These are phyloP conservation scores for Apaloderma vittatum DNA, from an alignment of 2,113 vertebrate genomes.

Conservation along the genomic window DNA sequence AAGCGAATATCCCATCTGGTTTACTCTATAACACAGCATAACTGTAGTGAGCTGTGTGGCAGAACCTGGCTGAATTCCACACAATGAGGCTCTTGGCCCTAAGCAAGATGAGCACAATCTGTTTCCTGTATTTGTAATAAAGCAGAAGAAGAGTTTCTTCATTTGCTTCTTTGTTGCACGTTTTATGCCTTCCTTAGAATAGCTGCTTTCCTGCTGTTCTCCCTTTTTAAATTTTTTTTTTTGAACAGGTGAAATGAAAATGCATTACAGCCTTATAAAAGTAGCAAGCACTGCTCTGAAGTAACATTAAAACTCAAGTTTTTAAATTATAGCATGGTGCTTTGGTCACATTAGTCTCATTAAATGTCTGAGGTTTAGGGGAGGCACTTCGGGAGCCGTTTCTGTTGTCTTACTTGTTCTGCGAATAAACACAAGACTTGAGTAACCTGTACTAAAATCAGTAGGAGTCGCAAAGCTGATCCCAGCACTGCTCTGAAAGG, in stretches of 20 bases:
- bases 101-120: slow-evolving; percentile 78
- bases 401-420: background rate
- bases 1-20: slow-evolving; percentile 82
- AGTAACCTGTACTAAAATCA: background rate
- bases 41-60: slow-evolving; percentile 67
- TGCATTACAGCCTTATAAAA: background rate
- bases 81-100: slow-evolving; percentile 61
- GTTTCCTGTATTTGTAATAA: slow-evolving; percentile 77
- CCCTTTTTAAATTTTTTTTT: background rate
- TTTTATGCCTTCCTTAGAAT: slow-evolving; percentile 64
- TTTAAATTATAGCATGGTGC: background rate
- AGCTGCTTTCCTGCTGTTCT: slow-evolving; percentile 65
- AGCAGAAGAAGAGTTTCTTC: slow-evolving; percentile 60
- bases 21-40: slow-evolving; percentile 66
- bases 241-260: slow-evolving; percentile 73
- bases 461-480: background rate
- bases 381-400: background rate
- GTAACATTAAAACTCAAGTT: slow-evolving; percentile 30
- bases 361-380: background rate
- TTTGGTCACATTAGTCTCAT: slow-evolving; percentile 3
- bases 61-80: slow-evolving; percentile 72
- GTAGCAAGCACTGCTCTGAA: slow-evolving; percentile 23
- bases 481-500: background rate
- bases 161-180: slow-evolving; percentile 64
- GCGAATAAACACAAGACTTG: background rate